Conservation (phyloP, 2,888 invertebrate species). For the Spialia ferax region DNA sequence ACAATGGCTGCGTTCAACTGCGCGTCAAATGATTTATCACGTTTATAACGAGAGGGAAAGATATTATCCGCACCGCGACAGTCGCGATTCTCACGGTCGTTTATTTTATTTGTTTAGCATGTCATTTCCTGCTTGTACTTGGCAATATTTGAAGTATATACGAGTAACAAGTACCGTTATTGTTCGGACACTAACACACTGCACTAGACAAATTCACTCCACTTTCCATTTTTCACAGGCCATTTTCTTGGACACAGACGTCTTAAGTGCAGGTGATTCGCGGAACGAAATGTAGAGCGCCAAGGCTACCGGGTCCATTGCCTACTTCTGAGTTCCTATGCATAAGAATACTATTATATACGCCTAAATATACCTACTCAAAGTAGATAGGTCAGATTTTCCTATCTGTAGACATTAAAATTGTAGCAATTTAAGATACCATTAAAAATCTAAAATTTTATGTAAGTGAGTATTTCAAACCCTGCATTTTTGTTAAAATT, state of each 20-base stretch:
- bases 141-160: constrained; percentile 57
- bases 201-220: constrained; percentile 80
- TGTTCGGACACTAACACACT: constrained; percentile 72
- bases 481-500: too few species aligned
- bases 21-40: constrained; percentile 72
- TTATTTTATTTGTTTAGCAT: constrained; percentile 56
- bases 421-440: too few species aligned
- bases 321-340: constrained; percentile 70
- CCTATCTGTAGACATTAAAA: not conserved
- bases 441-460: too few species aligned
- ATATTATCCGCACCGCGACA: constrained; percentile 64
- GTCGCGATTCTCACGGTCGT: constrained; percentile 69
- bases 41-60: constrained; percentile 60
- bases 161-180: constrained; percentile 64
- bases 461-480: too few species aligned
- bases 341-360: constrained; percentile 45
- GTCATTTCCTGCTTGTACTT: constrained; percentile 61
- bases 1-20: constrained; percentile 60
- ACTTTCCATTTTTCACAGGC: constrained; percentile 84
- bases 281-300: constrained; percentile 70
- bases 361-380: not conserved
- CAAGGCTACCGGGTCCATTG: constrained; percentile 65
- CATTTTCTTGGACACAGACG: constrained; percentile 73
- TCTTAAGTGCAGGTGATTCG: constrained; percentile 71
- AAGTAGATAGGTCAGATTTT: not conserved